These are phyloP conservation scores for Elymnias hypermnestra DNA, from an alignment of 1,140 invertebrate species.

Conservation along the genomic window DNA sequence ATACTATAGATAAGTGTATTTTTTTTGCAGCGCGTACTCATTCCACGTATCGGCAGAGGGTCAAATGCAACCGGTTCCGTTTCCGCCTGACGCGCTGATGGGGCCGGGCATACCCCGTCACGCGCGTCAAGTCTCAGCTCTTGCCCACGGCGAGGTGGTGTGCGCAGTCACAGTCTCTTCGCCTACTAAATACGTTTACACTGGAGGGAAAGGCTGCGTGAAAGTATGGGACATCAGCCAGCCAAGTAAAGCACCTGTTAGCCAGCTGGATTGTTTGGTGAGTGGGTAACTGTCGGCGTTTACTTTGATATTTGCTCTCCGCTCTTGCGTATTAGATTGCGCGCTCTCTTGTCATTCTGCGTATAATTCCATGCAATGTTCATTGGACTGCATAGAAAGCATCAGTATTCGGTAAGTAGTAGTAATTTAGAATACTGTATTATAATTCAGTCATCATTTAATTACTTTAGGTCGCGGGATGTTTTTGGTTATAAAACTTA, in stretches of 20 bases:
- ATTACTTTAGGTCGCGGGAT: too few species aligned
- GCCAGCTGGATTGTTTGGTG: slow-evolving; percentile 93
- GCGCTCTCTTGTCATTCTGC: slow-evolving; percentile 3
- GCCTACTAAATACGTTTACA: slow-evolving; percentile 85
- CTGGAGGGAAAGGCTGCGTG: slow-evolving; percentile 98
- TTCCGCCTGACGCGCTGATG: slow-evolving; percentile 95
- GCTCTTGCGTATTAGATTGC: background rate
- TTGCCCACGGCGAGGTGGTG: slow-evolving; percentile 92
- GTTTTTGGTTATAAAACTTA: too few species aligned
- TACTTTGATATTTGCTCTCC: background rate
- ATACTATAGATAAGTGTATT: background rate
- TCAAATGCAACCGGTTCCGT: slow-evolving; percentile 95
- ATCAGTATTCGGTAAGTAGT: too few species aligned
- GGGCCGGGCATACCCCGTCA: slow-evolving; percentile 96
- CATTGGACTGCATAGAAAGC: too few species aligned
- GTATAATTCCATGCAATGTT: background rate
- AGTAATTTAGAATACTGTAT: too few species aligned
- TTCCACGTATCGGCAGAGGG: slow-evolving; percentile 91
- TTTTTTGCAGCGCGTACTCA: slow-evolving; percentile 87
- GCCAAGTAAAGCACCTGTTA: slow-evolving; percentile 85
- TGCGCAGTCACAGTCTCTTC: slow-evolving; percentile 92
- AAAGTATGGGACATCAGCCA: slow-evolving; percentile 96
- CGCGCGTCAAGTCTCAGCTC: slow-evolving; percentile 89
- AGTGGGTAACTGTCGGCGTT: slow-evolving; percentile 71
- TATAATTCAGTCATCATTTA: too few species aligned